A percentile compares a stretch with the other conserved stretches of the same genome.
These are phyloP conservation scores for Perodicticus potto DNA, from an alignment of 2,797 vertebrate species.

Conservation along the genomic window DNA sequence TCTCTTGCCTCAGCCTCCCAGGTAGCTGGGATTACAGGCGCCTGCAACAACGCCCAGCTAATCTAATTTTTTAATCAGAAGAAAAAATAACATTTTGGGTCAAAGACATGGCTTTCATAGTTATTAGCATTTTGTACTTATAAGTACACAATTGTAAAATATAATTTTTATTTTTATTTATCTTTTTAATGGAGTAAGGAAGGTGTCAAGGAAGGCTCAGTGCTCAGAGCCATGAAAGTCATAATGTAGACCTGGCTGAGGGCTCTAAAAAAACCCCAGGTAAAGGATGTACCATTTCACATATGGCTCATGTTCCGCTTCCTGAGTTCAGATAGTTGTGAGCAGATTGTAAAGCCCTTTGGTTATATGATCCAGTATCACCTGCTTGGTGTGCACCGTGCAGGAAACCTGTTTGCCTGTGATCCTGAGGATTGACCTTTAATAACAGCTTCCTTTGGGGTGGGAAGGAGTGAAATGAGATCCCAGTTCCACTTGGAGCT, in stretches of 20 bases:
- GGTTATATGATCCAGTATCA: not conserved
- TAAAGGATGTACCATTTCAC: not conserved
- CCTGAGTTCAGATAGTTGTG: not conserved
- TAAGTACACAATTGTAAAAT: not conserved
- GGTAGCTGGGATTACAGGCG: no score
- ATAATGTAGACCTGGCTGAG: not conserved
- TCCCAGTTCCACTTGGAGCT: not conserved
- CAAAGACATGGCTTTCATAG: slow-evolving; percentile 42
- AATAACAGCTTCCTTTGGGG: not conserved
- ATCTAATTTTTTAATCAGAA: not conserved
- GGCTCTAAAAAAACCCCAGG: not conserved
- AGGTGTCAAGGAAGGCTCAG: not conserved
- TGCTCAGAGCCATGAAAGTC: not conserved
- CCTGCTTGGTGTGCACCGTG: not conserved
- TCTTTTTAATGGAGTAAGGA: not conserved
- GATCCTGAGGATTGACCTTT: not conserved
- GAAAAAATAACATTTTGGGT: slow-evolving; percentile 34
- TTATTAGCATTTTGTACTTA: slow-evolving; percentile 1
- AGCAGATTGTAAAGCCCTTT: not conserved
- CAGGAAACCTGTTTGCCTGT: not conserved
- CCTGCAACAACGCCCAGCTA: no score
- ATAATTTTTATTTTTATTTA: not conserved
- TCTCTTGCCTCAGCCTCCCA: no score
- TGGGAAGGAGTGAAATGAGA: not conserved
- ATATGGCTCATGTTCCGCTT: not conserved